A percentile compares a stretch with the other conserved stretches of the same genome.
phyloP scores from a whole-genome alignment of 2,888 invertebrate genomes.

The Eupithecia centaureata region DNA sequence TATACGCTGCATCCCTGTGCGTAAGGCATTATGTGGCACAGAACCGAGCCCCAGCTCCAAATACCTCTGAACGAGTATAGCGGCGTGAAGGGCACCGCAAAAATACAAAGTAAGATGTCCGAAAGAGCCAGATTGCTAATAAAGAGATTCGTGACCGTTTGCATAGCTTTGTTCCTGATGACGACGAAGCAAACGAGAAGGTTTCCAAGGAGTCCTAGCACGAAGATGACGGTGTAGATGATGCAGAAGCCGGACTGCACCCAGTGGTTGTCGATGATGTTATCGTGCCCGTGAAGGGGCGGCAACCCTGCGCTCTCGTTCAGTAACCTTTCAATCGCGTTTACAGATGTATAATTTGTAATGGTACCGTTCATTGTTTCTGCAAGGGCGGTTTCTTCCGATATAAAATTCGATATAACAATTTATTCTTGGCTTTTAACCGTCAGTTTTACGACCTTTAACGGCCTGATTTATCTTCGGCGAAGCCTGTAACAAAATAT shows the following conservation, averaged over 20 bases:
- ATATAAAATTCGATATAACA: conserved; percentile 57
- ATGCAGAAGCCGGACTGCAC: conserved; percentile 90
- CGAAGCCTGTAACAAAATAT: conserved; percentile 74
- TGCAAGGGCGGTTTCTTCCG: conserved; percentile 50
- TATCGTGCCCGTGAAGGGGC: conserved; percentile 60
- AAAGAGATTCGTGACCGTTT: conserved; percentile 98
- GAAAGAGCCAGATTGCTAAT: conserved; percentile 98
- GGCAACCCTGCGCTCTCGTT: conserved; percentile 56
- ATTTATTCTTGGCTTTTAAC: conserved; percentile 59
- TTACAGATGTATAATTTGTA: conserved; percentile 58
- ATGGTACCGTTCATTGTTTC: conserved; percentile 67
- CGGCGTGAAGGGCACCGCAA: conserved; percentile 98
- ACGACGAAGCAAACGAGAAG: conserved; percentile 97
- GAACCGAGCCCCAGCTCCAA: conserved; percentile 96
- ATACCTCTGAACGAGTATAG: conserved; percentile 95
- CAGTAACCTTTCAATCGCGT: conserved; percentile 53
- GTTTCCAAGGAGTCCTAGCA: conserved; percentile 95
- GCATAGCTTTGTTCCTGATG: conserved; percentile 96
- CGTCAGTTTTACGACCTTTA: conserved; percentile 64
- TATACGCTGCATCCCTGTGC: conserved; percentile 98
- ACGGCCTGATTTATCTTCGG: conserved; percentile 60
- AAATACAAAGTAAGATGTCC: conserved; percentile 95
- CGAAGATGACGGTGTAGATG: conserved; percentile 93
- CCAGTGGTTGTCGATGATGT: conserved; percentile 86
- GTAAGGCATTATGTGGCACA: conserved; percentile 97